These are phyloP conservation scores for Ptilorrhoa leucosticta DNA, from an alignment of 2,113 vertebrate species.

Conservation along the genomic window DNA sequence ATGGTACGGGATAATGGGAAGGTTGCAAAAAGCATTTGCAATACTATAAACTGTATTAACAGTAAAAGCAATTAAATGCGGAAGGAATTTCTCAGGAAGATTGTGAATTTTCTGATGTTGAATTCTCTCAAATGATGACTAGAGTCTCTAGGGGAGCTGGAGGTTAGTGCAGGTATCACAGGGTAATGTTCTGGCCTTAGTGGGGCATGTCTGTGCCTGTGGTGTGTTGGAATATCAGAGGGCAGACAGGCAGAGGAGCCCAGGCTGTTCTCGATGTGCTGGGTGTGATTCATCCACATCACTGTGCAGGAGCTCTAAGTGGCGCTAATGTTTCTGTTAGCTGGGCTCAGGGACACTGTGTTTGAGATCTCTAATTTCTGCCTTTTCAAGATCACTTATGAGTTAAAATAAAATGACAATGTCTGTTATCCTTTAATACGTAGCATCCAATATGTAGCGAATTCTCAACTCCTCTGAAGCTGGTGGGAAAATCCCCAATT, in stretches of 20 bases:
- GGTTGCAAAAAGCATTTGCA: neutral
- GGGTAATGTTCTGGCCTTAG: neutral
- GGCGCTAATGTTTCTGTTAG: neutral
- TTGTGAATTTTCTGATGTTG: neutral
- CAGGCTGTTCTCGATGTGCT: neutral
- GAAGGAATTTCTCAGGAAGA: neutral
- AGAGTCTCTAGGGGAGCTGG: neutral
- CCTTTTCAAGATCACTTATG: neutral
- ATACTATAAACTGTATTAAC: neutral
- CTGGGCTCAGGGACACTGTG: neutral
- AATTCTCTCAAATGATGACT: neutral
- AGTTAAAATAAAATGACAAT: neutral
- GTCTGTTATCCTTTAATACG: neutral
- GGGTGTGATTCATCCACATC: neutral
- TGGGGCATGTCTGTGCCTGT: neutral
- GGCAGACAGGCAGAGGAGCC: neutral
- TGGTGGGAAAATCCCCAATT: neutral
- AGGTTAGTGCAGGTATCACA: neutral
- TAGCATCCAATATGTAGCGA: neutral
- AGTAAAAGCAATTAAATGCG: neutral
- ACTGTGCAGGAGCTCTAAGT: neutral
- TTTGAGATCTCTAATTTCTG: neutral
- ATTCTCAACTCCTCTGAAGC: neutral
- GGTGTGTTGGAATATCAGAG: neutral
- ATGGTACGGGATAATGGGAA: neutral